Evolutionary conservation across 2,797 vertebrate genomes (phyloP), one percentile per base, ranked within the genome.

Genomic region (Tragelaphus eurycerus): DNA sequence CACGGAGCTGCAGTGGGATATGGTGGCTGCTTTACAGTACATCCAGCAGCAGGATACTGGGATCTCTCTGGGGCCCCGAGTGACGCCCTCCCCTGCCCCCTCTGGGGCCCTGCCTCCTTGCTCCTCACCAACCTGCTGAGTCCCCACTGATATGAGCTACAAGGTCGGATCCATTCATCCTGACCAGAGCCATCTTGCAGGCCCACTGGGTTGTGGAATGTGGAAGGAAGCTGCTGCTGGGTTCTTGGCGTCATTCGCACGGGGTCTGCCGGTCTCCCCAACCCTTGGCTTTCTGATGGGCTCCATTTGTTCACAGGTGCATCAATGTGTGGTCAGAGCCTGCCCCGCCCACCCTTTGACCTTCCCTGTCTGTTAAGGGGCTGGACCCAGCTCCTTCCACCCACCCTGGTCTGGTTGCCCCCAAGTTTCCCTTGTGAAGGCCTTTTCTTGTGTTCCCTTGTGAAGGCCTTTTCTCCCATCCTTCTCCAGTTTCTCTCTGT

Each of bases 401-500:
- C 14, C 0, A 2, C 21, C 11, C 10, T 10, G 25, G 7, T 79
- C 48, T 46, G 27, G 13, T 89, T 16, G 15, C 14, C 86, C 86
- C 46, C 57, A 81, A 48, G 83, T 50, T 59, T 23, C n/a, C 13
- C 27, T 93, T 23, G 34, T 4, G 54, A 48, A 31, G 25, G 46
- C 16, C n/a, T 13, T 43, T 60, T 6, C 19, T 38, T n/a, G n/a
- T n/a, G n/a, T n/a, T n/a, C n/a, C 13, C 27, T 93, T 23, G 34
- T 4, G 54, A 48, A 31, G 25, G 46, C 16, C n/a, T 13, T 43
- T 60, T 6, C 19, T 38, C 5, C 27, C 0, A 1, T 7, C 38
- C 15, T 87, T 60, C 86, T 79, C 79, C 55, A 1, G 34, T 8
- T 21, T 64, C 46, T 83, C 6, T 34, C 1, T 19, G 9, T 55